Conservation (phyloP, 1,140 invertebrate species). For the Papilio dardanus region DNA sequence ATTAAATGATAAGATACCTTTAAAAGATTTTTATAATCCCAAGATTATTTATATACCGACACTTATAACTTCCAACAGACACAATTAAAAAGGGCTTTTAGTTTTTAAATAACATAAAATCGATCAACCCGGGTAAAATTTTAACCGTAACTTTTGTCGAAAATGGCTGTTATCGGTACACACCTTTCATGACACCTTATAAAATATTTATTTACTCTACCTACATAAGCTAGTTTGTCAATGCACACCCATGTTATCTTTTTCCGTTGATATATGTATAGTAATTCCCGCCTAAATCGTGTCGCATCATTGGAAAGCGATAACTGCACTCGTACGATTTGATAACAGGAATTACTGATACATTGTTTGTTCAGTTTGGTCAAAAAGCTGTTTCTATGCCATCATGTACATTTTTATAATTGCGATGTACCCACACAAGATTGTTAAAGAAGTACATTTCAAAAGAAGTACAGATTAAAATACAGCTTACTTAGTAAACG, state of each 20-base stretch:
- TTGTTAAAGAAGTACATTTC: too few species aligned
- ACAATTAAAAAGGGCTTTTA: too few species aligned
- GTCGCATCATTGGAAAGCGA: background rate
- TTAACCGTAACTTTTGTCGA: background rate
- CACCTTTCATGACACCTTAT: background rate
- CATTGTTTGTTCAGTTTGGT: background rate
- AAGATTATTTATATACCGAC: background rate
- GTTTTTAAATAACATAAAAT: too few species aligned
- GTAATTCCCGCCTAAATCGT: background rate
- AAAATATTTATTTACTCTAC: background rate
- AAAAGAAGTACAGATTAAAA: too few species aligned
- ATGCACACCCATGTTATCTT: background rate
- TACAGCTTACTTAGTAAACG: background rate
- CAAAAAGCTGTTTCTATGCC: background rate
- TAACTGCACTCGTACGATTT: conserved; percentile 15
- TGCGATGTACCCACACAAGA: background rate
- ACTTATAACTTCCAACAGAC: too few species aligned
- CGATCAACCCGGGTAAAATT: background rate
- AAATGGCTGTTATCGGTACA: background rate
- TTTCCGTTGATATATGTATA: background rate
- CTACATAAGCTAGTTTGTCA: background rate
- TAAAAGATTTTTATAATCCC: background rate
- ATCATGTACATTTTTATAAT: background rate
- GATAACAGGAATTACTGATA: background rate
- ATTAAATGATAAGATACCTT: background rate